Percentiles rank a stretch among this genome's conserved stretches.
Conservation (phyloP, 2,113 vertebrate genomes). For the Boulengeromyrus knoepffleri region DNA sequence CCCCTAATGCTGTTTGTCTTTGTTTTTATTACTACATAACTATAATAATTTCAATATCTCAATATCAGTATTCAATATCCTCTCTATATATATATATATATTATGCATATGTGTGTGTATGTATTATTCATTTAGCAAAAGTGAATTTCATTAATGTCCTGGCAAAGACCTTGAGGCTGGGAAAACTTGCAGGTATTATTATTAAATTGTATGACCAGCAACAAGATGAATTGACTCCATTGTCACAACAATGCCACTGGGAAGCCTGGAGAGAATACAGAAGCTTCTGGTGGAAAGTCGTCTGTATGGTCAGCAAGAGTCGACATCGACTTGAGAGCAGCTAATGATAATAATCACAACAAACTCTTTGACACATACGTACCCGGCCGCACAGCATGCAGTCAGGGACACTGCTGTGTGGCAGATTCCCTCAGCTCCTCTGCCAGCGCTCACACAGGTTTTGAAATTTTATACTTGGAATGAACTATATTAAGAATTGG, state of each 20-base stretch:
- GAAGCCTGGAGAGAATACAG: background rate
- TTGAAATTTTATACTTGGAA: background rate
- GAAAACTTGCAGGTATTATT: background rate
- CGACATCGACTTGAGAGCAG: background rate
- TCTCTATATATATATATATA: too few species aligned
- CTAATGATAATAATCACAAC: background rate
- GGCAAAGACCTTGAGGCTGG: background rate
- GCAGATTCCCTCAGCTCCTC: background rate
- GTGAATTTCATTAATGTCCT: background rate
- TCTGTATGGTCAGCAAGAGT: background rate
- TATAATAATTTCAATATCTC: background rate
- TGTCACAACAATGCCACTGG: background rate
- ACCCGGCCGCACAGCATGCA: background rate
- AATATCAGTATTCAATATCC: too few species aligned
- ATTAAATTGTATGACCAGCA: background rate
- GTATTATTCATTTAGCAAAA: background rate
- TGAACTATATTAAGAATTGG: background rate
- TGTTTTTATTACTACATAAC: background rate
- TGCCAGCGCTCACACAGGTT: background rate
- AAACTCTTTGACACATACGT: background rate
- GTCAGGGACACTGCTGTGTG: background rate
- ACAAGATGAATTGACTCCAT: background rate
- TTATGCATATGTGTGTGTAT: too few species aligned
- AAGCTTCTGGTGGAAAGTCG: background rate
- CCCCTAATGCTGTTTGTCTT: background rate